These are phyloP conservation scores for Dysdera silvatica DNA, from an alignment of 1,140 invertebrate species.

Conservation along the genomic window DNA sequence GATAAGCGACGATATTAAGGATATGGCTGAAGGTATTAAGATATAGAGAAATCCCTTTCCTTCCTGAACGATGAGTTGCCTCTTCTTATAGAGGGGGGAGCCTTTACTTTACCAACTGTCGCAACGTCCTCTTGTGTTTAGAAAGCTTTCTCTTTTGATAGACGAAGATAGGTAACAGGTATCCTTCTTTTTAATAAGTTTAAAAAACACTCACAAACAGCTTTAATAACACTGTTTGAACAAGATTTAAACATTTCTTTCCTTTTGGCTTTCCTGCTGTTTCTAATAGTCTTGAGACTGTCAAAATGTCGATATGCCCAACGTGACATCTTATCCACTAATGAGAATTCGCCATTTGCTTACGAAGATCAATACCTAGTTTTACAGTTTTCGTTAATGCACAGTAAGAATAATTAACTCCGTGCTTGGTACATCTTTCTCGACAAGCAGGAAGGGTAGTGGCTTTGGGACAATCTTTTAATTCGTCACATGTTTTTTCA, in stretches of 20 bases:
- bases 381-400: background rate
- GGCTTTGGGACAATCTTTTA: too few species aligned
- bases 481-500: too few species aligned
- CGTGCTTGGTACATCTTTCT: too few species aligned
- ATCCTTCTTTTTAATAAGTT: slow-evolving; percentile 13
- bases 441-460: too few species aligned
- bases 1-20: background rate
- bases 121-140: background rate
- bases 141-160: background rate
- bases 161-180: background rate
- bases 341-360: background rate
- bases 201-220: slow-evolving; percentile 9
- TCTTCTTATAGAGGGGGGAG: background rate
- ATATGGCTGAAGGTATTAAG: background rate
- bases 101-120: background rate
- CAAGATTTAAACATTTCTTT: background rate
- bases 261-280: background rate
- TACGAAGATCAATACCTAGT: background rate
- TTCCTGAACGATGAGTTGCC: background rate
- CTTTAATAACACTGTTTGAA: slow-evolving; percentile 1
- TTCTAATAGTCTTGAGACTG: background rate
- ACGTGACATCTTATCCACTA: background rate
- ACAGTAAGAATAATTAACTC: too few species aligned
- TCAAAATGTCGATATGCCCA: background rate
- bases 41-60: background rate